These are phyloP conservation scores for Oophaga sylvatica DNA, from an alignment of 2,797 vertebrate species.

Conservation along the genomic window DNA sequence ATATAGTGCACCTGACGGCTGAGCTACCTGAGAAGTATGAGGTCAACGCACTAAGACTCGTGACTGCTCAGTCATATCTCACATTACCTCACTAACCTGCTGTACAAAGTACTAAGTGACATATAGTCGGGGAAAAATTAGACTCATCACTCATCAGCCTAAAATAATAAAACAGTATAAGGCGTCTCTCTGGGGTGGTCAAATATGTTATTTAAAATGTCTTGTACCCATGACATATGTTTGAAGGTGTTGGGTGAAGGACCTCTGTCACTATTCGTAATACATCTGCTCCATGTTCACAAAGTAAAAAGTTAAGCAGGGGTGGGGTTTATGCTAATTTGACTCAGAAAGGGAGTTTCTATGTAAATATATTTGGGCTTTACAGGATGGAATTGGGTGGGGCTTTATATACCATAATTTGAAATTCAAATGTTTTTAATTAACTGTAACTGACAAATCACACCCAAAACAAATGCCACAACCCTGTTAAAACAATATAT, in stretches of 20 bases:
- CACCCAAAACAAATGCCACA: background rate
- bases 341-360: background rate
- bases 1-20: background rate
- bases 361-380: background rate
- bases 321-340: background rate
- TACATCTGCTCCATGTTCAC: background rate
- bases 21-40: slow-evolving; percentile 27
- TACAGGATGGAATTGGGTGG: background rate
- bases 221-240: background rate
- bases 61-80: slow-evolving; percentile 15
- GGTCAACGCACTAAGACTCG: slow-evolving; percentile 19
- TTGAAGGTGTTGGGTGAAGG: too few species aligned
- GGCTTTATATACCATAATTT: background rate
- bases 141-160: background rate
- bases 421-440: background rate
- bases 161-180: background rate
- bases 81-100: slow-evolving; percentile 30
- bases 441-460: background rate
- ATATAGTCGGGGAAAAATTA: background rate
- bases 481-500: background rate
- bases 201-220: background rate
- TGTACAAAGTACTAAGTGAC: slow-evolving; percentile 32
- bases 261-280: too few species aligned
- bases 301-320: background rate
- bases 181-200: too few species aligned